These are phyloP conservation scores for Sylvia borin DNA, from an alignment of 2,797 vertebrate genomes.

Conservation along the genomic window DNA sequence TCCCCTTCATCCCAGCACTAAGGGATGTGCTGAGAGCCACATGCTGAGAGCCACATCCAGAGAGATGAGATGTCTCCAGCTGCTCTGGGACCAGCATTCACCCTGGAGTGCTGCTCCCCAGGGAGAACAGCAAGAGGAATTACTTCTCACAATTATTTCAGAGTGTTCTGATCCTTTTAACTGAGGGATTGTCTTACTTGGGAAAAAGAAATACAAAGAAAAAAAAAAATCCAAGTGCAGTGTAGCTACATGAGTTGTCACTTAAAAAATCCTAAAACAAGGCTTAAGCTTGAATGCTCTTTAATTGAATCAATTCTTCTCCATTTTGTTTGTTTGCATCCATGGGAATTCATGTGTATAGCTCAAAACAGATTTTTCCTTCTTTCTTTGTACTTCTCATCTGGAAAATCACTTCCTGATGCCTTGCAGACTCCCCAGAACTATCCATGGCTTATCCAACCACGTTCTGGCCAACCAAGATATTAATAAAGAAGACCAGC, in stretches of 20 bases:
- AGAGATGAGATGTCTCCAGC: neutral
- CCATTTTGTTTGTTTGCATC: neutral
- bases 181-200: neutral
- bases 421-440: neutral
- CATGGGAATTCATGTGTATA: neutral
- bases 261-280: neutral
- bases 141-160: neutral
- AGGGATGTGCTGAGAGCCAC: neutral
- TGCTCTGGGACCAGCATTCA: neutral
- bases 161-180: neutral
- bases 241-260: neutral
- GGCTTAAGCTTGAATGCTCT: neutral
- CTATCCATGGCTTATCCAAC: neutral
- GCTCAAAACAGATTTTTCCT: neutral
- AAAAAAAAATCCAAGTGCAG: neutral
- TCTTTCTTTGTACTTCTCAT: neutral
- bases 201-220: neutral
- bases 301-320: neutral
- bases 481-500: neutral
- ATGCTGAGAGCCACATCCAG: neutral
- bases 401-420: conserved; percentile 29
- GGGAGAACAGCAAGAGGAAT: neutral
- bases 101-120: neutral
- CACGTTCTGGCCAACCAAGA: neutral
- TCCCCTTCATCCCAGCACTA: neutral